phyloP scores from a whole-genome alignment of 2,797 vertebrate genomes.

The Nannoperca obscura region DNA sequence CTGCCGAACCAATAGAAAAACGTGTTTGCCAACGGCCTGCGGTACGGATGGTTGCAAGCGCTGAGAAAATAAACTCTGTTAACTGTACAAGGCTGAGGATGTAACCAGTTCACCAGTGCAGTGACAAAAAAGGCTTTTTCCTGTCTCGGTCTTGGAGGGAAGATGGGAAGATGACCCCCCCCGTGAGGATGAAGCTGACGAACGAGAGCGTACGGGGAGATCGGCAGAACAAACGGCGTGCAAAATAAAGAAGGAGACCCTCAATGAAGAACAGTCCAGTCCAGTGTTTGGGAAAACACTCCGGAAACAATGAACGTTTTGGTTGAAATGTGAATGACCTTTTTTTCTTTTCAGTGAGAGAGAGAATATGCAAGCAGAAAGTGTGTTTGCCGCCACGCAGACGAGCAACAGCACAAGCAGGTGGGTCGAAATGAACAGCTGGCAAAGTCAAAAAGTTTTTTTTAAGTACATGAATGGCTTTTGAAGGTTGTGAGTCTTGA shows the following conservation, averaged over 20 bases:
- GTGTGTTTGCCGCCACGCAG: not conserved
- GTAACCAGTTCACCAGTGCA: constrained; percentile 39
- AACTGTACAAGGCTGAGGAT: constrained; percentile 55
- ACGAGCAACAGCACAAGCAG: constrained; percentile 42
- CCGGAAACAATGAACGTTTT: constrained; percentile 4
- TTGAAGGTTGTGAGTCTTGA: constrained; percentile 33
- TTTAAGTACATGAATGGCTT: constrained; percentile 65
- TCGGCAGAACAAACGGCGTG: constrained; percentile 44
- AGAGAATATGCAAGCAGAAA: constrained; percentile 46
- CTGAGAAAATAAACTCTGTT: constrained; percentile 71
- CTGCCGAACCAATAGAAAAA: constrained; percentile 63
- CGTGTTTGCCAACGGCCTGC: constrained; percentile 33
- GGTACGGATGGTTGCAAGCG: constrained; percentile 55
- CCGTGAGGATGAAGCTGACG: constrained; percentile 46
- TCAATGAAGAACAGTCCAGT: constrained; percentile 20
- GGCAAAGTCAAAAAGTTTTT: constrained; percentile 42
- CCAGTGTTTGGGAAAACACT: constrained; percentile 7
- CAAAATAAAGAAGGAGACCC: constrained; percentile 66
- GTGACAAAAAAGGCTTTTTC: constrained; percentile 52
- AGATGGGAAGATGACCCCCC: constrained; percentile 26
- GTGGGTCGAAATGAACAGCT: constrained; percentile 41
- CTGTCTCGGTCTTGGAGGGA: constrained; percentile 36
- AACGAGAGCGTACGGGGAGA: constrained; percentile 28
- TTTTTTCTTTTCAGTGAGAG: constrained; percentile 40
- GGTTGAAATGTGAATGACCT: constrained; percentile 29